These are phyloP conservation scores for Varecia variegata DNA, from an alignment of 2,797 vertebrate species.

Conservation along the genomic window DNA sequence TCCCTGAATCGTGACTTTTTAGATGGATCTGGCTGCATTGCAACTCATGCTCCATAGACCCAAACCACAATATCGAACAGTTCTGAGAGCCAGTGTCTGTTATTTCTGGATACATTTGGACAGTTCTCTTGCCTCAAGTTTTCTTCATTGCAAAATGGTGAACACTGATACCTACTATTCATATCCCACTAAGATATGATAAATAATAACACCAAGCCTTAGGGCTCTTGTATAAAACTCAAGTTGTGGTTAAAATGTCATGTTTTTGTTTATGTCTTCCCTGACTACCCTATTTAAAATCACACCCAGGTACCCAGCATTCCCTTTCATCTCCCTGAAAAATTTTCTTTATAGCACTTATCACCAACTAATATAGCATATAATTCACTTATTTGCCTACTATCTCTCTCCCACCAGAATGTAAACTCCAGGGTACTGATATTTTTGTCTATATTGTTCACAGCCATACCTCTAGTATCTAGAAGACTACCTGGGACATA, in stretches of 20 bases:
- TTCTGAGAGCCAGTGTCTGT: not conserved
- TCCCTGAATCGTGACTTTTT: no score
- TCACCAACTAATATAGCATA: not conserved
- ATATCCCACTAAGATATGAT: not conserved
- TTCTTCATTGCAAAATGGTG: not conserved
- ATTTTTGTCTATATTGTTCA: conserved; percentile 30
- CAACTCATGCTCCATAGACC: not conserved
- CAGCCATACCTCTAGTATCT: not conserved
- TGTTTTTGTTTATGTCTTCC: not conserved
- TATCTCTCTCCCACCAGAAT: not conserved
- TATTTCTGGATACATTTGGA: not conserved
- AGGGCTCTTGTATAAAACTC: not conserved
- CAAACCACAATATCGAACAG: not conserved
- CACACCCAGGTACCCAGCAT: not conserved
- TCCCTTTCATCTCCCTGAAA: not conserved
- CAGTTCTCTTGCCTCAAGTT: not conserved
- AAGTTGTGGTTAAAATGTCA: not conserved
- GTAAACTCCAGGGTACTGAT: not conserved
- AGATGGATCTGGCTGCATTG: not conserved
- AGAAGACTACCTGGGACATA: not conserved
- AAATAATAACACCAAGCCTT: not conserved
- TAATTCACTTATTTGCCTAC: not conserved
- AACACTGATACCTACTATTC: not conserved
- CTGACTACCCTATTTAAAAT: not conserved
- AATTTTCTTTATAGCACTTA: not conserved